Percentiles rank a stretch among this genome's conserved stretches.
Evolutionary conservation across 2,113 vertebrate genomes (phyloP).

Genomic region (Chaetorhynchus papuensis): DNA sequence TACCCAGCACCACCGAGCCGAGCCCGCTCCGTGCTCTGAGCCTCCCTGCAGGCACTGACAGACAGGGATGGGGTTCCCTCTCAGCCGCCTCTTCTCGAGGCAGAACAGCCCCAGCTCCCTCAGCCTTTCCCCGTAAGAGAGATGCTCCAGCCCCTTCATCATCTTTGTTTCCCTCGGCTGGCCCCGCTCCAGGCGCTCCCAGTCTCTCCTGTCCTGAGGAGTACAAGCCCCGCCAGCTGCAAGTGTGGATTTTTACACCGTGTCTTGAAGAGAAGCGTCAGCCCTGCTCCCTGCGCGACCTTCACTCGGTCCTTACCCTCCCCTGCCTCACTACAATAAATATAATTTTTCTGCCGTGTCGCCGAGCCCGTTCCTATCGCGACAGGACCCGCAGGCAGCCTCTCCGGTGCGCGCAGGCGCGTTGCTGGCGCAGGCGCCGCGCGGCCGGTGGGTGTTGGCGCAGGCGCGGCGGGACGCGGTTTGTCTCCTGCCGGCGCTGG

Average conservation of each 20-base stretch:
- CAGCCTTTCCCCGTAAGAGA: not conserved
- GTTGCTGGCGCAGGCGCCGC: not conserved
- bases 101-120: not conserved
- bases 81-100: not conserved
- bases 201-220: not conserved
- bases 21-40: not conserved
- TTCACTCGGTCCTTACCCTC: fast-evolving
- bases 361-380: not conserved
- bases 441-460: not conserved
- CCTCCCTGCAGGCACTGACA: not conserved
- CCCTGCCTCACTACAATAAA: not conserved
- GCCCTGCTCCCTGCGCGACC: not conserved
- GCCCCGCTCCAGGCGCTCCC: not conserved
- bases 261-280: fast-evolving
- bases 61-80: too few relatives aligned
- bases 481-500: conserved; percentile 1
- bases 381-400: not conserved
- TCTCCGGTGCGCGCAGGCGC: not conserved
- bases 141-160: not conserved
- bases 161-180: not conserved
- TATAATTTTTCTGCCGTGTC: fast-evolving
- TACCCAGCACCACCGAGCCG: not conserved
- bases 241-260: fast-evolving
- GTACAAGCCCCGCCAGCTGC: not conserved
- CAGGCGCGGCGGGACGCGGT: not conserved